phyloP scores from a whole-genome alignment of 2,113 vertebrate genomes.

The Pedionomus torquatus region DNA sequence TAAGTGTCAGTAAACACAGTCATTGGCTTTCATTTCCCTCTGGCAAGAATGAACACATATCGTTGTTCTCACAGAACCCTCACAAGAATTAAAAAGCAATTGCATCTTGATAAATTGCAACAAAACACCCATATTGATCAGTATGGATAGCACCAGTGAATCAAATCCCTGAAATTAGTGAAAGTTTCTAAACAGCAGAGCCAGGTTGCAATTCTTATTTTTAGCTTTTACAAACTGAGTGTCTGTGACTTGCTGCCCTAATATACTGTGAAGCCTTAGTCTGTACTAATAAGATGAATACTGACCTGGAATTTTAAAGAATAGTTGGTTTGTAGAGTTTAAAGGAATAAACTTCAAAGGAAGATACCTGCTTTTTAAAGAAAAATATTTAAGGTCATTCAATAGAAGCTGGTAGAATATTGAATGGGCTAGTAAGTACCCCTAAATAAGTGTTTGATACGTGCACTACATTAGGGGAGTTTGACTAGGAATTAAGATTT shows the following conservation, averaged over 20 bases:
- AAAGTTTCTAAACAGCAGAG: background rate
- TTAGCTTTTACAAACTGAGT: background rate
- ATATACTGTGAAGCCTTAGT: background rate
- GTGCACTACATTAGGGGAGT: background rate
- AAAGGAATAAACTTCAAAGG: background rate
- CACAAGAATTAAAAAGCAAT: background rate
- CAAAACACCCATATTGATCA: background rate
- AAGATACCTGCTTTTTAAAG: background rate
- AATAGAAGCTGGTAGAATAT: background rate
- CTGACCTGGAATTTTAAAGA: background rate
- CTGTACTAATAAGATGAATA: background rate
- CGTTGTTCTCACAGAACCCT: background rate
- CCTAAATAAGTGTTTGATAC: background rate
- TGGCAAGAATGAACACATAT: background rate
- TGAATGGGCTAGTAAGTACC: background rate
- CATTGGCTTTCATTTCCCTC: background rate
- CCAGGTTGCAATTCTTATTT: background rate
- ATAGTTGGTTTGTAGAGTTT: background rate
- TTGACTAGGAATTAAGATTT: background rate
- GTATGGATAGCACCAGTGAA: background rate
- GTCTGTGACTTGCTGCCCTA: background rate
- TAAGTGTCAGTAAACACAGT: background rate
- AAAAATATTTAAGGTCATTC: background rate
- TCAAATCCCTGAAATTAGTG: background rate
- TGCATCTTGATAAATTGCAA: background rate